Evolutionary conservation across 2,113 vertebrate species (phyloP), one percentile per base, ranked within the genome.

Genomic region (Ceuthmochares aereus): DNA sequence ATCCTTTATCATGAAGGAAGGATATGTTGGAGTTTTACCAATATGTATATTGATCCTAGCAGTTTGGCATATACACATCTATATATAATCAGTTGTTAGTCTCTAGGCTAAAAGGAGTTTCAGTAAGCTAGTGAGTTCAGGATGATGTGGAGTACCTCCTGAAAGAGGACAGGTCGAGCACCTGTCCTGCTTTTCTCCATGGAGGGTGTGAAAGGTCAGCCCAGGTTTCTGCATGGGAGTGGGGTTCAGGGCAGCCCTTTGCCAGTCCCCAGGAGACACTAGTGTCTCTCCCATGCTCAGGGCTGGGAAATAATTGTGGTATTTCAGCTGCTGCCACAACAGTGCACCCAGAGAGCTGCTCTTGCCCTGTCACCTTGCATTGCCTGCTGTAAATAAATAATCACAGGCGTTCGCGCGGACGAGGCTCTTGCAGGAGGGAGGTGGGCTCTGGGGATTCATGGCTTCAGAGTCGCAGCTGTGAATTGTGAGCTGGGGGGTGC

Each of bases 381-480:
- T 37, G 47, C 81, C 94, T 62, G 32, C 74, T 16, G 75, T 90
- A 12, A 70, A 56, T 73, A 37, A 95, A 30, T 66, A 84, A 74
- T 59, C 1, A 0, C 37, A 7, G 1, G 59, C 83, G 91, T 81
- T 14, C 3, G 58, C 19, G 4, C 75, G 78, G 76, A n/a, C n/a
- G n/a, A n/a, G n/a, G 63, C 84, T 96, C 91, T 90, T 62, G 42
- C 96, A 95, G 97, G 97, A 96, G 96, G 96, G 96, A 97, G 97
- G 95, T 91, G 95, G 97, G 96, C 95, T 95, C 94, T 58, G 82
- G 77, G 98, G 98, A 97, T 90, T 98, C 96, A 95, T 3, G 95
- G 85, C 96, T 96, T 79, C 96, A 54, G 95, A 95, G 90, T 90
- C 45, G 87, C 97, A 97, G 98, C 97, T 95, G 96, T 97, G 97